phyloP scores from a whole-genome alignment of 2,113 vertebrate species.

The Leuciscus idus region DNA sequence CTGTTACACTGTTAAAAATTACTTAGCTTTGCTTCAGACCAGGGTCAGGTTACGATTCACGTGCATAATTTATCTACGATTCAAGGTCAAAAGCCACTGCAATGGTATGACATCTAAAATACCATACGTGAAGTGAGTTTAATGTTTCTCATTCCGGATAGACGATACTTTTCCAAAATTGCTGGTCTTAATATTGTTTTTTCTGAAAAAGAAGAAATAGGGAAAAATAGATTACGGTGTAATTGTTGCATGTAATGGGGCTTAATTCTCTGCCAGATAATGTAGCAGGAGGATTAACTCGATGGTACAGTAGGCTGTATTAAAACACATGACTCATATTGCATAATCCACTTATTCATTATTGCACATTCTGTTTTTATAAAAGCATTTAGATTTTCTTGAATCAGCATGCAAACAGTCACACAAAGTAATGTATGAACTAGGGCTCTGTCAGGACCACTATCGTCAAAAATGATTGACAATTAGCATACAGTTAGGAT shows the following conservation, averaged over 20 bases:
- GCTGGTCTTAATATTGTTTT: conserved; percentile 30
- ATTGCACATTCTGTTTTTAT: conserved; percentile 22
- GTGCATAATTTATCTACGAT: conserved; percentile 44
- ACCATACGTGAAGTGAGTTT: conserved; percentile 12
- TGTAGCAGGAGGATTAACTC: not conserved
- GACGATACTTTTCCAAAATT: conserved; percentile 15
- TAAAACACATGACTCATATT: conserved; percentile 22
- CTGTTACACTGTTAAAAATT: conserved; percentile 33
- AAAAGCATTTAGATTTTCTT: not conserved
- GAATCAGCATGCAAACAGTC: not conserved
- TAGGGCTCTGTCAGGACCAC: too few relatives aligned
- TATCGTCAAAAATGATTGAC: too few relatives aligned
- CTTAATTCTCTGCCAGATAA: conserved; percentile 6
- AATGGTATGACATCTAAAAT: not conserved
- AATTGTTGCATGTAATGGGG: conserved; percentile 20
- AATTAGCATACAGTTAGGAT: too few relatives aligned
- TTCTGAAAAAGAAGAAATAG: conserved; percentile 17
- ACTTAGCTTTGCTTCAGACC: conserved; percentile 32
- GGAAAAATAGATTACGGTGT: conserved; percentile 20
- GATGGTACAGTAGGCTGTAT: conserved; percentile 18
- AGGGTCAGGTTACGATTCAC: conserved; percentile 39
- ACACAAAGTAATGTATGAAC: not conserved
- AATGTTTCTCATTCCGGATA: conserved; percentile 27
- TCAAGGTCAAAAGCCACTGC: conserved; percentile 53
- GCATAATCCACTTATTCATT: conserved; percentile 1